A percentile compares a stretch with the other conserved stretches of the same genome.
phyloP scores from a whole-genome alignment of 1,140 invertebrate species.

The Pachyrhynchus sulphureomaculatus region DNA sequence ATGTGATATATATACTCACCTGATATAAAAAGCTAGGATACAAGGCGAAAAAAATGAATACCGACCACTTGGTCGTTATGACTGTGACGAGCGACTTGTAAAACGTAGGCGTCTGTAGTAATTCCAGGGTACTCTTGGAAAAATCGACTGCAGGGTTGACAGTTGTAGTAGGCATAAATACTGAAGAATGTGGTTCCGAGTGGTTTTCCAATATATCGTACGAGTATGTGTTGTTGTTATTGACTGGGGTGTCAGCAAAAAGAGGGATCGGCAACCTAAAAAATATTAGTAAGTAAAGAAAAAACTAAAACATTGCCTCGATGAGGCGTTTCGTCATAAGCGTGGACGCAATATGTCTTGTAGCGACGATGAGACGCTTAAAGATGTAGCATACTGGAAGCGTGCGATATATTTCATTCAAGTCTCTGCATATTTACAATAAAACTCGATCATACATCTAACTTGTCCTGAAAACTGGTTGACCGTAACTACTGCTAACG shows the following conservation, averaged over 20 bases:
- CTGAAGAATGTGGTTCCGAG: conserved; percentile 1
- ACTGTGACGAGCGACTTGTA: conserved; percentile 45
- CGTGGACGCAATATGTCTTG: too few species aligned
- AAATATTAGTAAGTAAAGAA: too few species aligned
- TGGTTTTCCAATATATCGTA: conserved; percentile 35
- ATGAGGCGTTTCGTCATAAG: too few species aligned
- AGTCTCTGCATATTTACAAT: too few species aligned
- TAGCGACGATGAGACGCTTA: too few species aligned
- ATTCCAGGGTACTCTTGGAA: conserved; percentile 12
- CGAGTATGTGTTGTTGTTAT: conserved; percentile 44
- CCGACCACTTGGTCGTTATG: conserved; percentile 42
- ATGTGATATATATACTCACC: conserved; percentile 11
- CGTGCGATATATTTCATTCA: too few species aligned
- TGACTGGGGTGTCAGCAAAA: conserved; percentile 41
- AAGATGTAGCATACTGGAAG: too few species aligned
- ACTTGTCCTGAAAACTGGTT: too few species aligned
- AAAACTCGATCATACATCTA: too few species aligned
- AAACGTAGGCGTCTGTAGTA: conserved; percentile 41
- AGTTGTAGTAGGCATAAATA: conserved; percentile 34
- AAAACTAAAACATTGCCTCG: too few species aligned
- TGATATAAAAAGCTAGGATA: conserved; percentile 43
- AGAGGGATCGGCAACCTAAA: conserved; percentile 36
- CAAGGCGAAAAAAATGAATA: conserved; percentile 41
- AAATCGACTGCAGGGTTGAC: background rate
- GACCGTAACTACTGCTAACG: too few species aligned